Evolutionary conservation across 2,113 vertebrate species (phyloP), one percentile per base, ranked within the genome.

Genomic region (Vireo altiloquus): DNA sequence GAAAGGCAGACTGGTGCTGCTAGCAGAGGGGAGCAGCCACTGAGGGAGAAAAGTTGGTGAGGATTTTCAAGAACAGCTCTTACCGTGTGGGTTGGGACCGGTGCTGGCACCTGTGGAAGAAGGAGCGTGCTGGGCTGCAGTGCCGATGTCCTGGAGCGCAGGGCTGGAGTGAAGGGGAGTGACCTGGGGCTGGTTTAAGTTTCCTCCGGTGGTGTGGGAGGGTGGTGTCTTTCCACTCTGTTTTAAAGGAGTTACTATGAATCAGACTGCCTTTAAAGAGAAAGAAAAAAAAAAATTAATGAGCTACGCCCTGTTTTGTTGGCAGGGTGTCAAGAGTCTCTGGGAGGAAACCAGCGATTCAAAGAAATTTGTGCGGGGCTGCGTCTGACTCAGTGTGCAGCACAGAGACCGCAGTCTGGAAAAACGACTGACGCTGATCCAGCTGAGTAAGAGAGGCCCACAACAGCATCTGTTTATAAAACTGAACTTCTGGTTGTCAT

Each of bases 161-260:
- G 65, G 92, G 82, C 91, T 44, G 30, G 74, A 97, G 86, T 96
- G 97, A 95, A 89, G 91, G 80, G 96, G 97, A 97, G 96, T 95
- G 96, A 92, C 97, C 97, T 86, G 92, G 22, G 71, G 92, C 47
- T 10, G 95, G 92, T 97, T 98, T 98, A 97, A 97, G 95, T 97
- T 98, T 97, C 92, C 97, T 95, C 91, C 10, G 65, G 92, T 97
- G 96, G 71, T 97, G 96, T 65, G 82, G 84, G 92, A 96, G 97
- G 98, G 98, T 97, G 98, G 97, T 97, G 98, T 97, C 97, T 96
- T 97, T 97, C 94, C 92, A 82, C 97, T 94, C 72, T 83, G 91
- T 97, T 98, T 98, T 97, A 97, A 97, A 98, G 97, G 97, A 98
- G 97, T 98, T 98, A 98, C 98, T 98, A 98, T 98, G 98, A 98